Evolutionary conservation across 2,797 vertebrate genomes (phyloP).

Genomic region (Ateles fusciceps): DNA sequence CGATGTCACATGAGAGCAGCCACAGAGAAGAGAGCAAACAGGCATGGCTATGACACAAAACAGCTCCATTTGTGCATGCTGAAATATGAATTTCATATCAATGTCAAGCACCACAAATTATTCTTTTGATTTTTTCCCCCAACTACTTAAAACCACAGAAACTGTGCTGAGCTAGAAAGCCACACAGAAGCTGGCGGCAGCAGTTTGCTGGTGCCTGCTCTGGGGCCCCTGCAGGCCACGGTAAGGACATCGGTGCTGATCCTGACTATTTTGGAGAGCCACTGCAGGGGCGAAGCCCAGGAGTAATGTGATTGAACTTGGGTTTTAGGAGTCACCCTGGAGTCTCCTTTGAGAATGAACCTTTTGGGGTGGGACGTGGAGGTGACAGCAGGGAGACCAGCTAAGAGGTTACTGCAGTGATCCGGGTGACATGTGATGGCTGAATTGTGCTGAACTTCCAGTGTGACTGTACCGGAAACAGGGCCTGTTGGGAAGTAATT

Average conservation of each 20-base stretch:
- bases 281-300: fast-evolving
- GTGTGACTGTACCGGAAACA: no score
- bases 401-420: background rate
- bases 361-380: fast-evolving
- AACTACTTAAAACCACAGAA: background rate
- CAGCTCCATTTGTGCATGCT: fast-evolving
- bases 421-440: background rate
- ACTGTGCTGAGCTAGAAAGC: background rate
- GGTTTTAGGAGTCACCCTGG: background rate
- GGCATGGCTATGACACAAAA: fast-evolving
- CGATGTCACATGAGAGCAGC: fast-evolving
- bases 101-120: no score
- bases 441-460: background rate
- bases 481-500: background rate
- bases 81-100: background rate
- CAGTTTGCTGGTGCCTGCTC: no score
- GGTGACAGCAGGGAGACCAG: background rate
- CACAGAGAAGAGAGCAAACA: fast-evolving
- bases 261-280: no score
- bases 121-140: background rate
- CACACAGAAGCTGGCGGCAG: background rate
- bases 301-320: fast-evolving
- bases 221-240: fast-evolving
- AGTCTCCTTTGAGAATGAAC: background rate
- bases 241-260: background rate